Evolutionary conservation across 2,113 vertebrate species (phyloP).

Genomic region (Brachypodius melanocephalos): DNA sequence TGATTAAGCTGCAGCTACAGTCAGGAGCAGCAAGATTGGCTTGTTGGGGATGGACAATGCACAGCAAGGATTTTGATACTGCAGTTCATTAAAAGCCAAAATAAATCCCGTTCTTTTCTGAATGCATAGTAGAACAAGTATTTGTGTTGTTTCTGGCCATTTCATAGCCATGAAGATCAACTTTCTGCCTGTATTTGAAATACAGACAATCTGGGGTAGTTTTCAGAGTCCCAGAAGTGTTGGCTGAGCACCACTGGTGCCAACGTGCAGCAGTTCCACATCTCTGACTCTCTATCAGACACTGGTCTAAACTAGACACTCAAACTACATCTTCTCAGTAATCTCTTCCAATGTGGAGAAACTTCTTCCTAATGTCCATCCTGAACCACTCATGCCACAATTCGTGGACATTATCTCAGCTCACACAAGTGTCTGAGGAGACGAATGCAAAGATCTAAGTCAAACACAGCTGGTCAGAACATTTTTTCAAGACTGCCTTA

Average conservation of each 20-base stretch:
- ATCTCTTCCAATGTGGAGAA: not conserved
- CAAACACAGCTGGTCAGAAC: not conserved
- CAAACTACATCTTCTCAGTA: not conserved
- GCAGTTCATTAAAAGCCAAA: not conserved
- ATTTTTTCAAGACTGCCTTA: not conserved
- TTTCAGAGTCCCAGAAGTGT: not conserved
- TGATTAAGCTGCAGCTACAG: not conserved
- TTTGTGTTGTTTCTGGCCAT: not conserved
- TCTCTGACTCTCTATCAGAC: not conserved
- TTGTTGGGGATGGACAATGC: not conserved
- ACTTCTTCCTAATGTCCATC: not conserved
- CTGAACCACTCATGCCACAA: not conserved
- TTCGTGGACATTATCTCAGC: not conserved
- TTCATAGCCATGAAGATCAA: not conserved
- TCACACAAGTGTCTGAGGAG: not conserved
- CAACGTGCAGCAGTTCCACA: fast-evolving
- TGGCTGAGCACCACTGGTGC: not conserved
- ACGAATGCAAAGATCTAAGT: not conserved
- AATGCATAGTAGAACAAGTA: not conserved
- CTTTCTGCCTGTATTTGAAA: not conserved
- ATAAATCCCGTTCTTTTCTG: not conserved
- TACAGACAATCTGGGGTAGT: not conserved
- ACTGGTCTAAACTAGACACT: not conserved
- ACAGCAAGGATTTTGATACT: not conserved
- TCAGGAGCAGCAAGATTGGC: not conserved